Evolutionary conservation across 2,113 vertebrate species (phyloP).

Genomic region (Pomatostomus ruficeps): DNA sequence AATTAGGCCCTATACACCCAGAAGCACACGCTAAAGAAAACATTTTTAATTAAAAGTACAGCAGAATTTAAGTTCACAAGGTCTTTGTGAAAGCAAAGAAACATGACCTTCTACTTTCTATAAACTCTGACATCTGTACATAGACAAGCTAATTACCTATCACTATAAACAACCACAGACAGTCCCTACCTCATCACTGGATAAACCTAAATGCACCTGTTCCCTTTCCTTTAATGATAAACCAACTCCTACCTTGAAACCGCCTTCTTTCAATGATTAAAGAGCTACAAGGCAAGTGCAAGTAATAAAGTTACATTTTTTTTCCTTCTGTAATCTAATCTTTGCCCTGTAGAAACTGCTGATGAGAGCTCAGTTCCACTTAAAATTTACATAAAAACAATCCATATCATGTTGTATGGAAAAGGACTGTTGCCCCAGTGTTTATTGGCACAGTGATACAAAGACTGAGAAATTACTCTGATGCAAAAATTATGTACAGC

Average conservation of each 20-base stretch:
- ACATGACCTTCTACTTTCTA: neutral
- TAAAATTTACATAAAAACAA: slow-evolving; percentile 36
- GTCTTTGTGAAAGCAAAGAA: neutral
- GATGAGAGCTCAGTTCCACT: slow-evolving; percentile 22
- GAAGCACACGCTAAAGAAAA: neutral
- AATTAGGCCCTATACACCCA: neutral
- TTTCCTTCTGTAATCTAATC: slow-evolving; percentile 38
- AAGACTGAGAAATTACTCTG: neutral
- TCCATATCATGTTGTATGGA: neutral
- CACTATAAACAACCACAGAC: neutral
- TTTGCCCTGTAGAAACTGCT: slow-evolving; percentile 49
- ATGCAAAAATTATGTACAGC: neutral
- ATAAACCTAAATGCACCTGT: neutral
- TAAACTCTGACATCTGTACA: neutral
- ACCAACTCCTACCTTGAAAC: neutral
- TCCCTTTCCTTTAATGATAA: slow-evolving; percentile 40
- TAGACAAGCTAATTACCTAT: neutral
- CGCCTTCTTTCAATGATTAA: slow-evolving; percentile 58
- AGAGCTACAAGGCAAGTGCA: slow-evolving; percentile 7
- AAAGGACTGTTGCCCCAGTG: neutral
- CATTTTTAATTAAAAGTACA: neutral
- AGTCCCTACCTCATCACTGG: neutral
- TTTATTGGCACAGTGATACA: neutral
- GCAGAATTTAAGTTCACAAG: neutral
- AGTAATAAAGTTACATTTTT: slow-evolving; percentile 21